phyloP scores from a whole-genome alignment of 1,140 invertebrate genomes.

The Agrypnia vestita region DNA sequence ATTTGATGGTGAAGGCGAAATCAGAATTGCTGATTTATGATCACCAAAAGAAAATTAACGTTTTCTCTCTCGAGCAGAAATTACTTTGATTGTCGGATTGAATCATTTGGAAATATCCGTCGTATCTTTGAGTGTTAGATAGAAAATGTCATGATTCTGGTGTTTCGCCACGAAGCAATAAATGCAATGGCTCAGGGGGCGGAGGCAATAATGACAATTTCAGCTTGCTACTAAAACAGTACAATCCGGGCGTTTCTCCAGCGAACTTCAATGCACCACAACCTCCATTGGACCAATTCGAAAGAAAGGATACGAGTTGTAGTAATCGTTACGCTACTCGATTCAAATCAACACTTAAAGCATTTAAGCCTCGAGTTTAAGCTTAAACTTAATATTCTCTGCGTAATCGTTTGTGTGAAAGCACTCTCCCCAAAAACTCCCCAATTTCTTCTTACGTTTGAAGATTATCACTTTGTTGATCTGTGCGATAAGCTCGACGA shows the following conservation, averaged over 20 bases:
- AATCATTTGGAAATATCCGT: slow-evolving; percentile 7
- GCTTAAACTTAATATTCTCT: no score
- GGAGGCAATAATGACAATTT: slow-evolving; percentile 9
- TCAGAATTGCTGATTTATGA: no score
- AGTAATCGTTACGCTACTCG: background rate
- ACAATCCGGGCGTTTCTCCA: slow-evolving; percentile 5
- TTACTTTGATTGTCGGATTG: no score
- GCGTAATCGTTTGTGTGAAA: no score
- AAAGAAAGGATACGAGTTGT: background rate
- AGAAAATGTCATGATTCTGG: background rate
- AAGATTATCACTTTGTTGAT: no score
- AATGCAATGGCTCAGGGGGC: background rate
- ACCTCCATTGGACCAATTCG: background rate
- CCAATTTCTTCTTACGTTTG: no score
- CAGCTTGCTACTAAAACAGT: background rate
- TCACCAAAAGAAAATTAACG: no score
- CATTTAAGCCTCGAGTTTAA: background rate
- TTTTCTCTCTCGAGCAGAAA: no score
- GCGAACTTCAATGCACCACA: slow-evolving; percentile 4
- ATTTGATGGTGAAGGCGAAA: no score
- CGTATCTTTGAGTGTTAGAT: background rate
- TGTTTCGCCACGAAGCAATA: background rate
- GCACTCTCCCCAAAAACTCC: no score
- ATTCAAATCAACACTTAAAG: slow-evolving; percentile 17
- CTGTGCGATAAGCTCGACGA: no score